These are phyloP conservation scores for Oncorhynchus masou DNA, from an alignment of 2,113 vertebrate species.

Conservation along the genomic window DNA sequence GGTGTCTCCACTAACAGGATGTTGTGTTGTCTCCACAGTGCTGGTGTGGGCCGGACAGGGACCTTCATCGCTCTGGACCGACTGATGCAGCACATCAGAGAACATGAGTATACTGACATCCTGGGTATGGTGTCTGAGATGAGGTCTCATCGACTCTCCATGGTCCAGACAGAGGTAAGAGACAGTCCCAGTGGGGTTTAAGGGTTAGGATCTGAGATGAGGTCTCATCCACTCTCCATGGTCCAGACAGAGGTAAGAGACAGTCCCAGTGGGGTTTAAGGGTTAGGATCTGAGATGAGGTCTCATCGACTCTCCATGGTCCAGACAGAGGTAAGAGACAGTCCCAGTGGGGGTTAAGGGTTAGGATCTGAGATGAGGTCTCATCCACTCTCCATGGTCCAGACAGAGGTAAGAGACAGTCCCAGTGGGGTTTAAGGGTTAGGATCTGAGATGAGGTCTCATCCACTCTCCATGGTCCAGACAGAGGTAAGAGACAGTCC, in stretches of 20 bases:
- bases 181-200: too few relatives aligned
- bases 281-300: slow-evolving; percentile 91
- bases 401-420: too few relatives aligned
- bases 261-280: slow-evolving; percentile 44
- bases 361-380: too few relatives aligned
- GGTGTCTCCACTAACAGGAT: background rate
- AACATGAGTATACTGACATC: slow-evolving; percentile 90
- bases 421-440: too few relatives aligned
- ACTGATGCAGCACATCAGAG: slow-evolving; percentile 90
- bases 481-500: slow-evolving; percentile 82
- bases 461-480: slow-evolving; percentile 44
- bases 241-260: too few relatives aligned
- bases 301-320: slow-evolving; percentile 96
- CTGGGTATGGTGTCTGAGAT: slow-evolving; percentile 92
- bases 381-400: too few relatives aligned
- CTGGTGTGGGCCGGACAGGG: slow-evolving; percentile 92
- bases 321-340: slow-evolving; percentile 82
- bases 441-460: too few relatives aligned
- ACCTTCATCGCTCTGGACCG: slow-evolving; percentile 96
- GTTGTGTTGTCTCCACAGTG: slow-evolving; percentile 70
- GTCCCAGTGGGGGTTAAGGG: too few relatives aligned
- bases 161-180: slow-evolving; percentile 90
- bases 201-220: slow-evolving; percentile 79
- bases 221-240: slow-evolving; percentile 28
- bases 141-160: slow-evolving; percentile 91